Evolutionary conservation across 2,888 invertebrate species (phyloP).

Genomic region (Pheosia tremula): DNA sequence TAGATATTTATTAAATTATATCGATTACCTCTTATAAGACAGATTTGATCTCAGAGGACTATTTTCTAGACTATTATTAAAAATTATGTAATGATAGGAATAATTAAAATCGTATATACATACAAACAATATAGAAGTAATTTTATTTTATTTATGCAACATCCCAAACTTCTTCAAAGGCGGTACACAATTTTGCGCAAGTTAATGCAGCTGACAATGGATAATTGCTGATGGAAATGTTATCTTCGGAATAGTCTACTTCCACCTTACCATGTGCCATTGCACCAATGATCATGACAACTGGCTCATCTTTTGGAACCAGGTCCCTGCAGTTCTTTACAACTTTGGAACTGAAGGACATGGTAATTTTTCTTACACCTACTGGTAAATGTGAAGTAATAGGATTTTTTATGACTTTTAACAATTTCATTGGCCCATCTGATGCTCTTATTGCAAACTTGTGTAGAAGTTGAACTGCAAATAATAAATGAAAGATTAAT

Average conservation of each 20-base stretch:
- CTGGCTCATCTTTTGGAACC: slow-evolving; percentile 91
- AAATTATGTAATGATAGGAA: too few relatives aligned
- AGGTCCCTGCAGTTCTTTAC: slow-evolving; percentile 88
- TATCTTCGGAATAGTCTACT: slow-evolving; percentile 95
- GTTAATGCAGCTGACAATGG: slow-evolving; percentile 98
- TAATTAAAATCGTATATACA: too few relatives aligned
- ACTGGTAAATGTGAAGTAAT: slow-evolving; percentile 97
- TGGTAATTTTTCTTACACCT: slow-evolving; percentile 94
- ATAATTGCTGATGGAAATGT: slow-evolving; percentile 97
- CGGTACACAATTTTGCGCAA: slow-evolving; percentile 96
- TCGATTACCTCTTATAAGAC: too few relatives aligned
- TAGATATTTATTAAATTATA: too few relatives aligned
- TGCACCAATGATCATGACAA: slow-evolving; percentile 96
- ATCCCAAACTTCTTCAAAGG: slow-evolving; percentile 97
- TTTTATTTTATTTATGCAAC: slow-evolving; percentile 80
- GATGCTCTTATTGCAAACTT: slow-evolving; percentile 96
- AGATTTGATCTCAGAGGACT: too few relatives aligned
- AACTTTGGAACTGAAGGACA: slow-evolving; percentile 94
- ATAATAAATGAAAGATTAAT: slow-evolving; percentile 12
- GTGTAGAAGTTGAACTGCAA: slow-evolving; percentile 97
- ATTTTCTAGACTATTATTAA: too few relatives aligned
- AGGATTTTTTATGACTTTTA: slow-evolving; percentile 99
- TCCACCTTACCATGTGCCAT: slow-evolving; percentile 98
- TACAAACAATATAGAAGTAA: background rate
- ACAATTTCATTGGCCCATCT: slow-evolving; percentile 93